Evolutionary conservation across 2,113 vertebrate species (phyloP).

Genomic region (Oceanodroma tethys): DNA sequence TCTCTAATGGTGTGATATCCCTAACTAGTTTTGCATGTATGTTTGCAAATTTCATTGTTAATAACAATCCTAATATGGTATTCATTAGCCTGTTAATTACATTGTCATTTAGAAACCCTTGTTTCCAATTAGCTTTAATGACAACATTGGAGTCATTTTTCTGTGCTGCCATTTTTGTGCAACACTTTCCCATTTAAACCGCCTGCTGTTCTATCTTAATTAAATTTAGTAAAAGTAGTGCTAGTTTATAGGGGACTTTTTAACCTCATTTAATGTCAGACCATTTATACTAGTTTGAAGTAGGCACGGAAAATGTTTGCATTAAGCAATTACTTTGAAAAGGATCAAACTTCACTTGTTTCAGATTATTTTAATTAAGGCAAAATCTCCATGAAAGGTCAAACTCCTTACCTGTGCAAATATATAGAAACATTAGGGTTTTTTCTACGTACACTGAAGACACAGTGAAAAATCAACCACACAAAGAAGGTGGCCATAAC

Average conservation of each 20-base stretch:
- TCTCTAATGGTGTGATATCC: not conserved
- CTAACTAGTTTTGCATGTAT: conserved; percentile 29
- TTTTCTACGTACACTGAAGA: not conserved
- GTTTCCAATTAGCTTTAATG: conserved; percentile 61
- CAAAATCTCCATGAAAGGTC: not conserved
- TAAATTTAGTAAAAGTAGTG: conserved; percentile 57
- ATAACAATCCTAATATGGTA: conserved; percentile 36
- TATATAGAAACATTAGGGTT: not conserved
- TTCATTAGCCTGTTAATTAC: conserved; percentile 60
- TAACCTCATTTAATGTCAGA: conserved; percentile 47
- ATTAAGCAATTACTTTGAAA: conserved; percentile 43
- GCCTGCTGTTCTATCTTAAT: conserved; percentile 53
- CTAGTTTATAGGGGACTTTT: conserved; percentile 54
- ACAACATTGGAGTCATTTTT: conserved; percentile 46
- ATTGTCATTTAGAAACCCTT: conserved; percentile 35
- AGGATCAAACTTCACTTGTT: conserved; percentile 18
- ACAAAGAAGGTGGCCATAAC: not conserved
- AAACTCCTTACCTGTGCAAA: conserved; percentile 1
- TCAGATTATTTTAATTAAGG: not conserved
- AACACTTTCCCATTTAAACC: conserved; percentile 25
- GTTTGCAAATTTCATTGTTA: conserved; percentile 57
- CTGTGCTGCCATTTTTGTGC: conserved; percentile 39
- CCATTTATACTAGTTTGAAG: conserved; percentile 35
- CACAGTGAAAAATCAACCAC: not conserved
- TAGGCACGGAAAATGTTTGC: not conserved